Base-by-base conservation (phyloP, 2,888 invertebrate species). In the Anthophora plumipes region DNA sequence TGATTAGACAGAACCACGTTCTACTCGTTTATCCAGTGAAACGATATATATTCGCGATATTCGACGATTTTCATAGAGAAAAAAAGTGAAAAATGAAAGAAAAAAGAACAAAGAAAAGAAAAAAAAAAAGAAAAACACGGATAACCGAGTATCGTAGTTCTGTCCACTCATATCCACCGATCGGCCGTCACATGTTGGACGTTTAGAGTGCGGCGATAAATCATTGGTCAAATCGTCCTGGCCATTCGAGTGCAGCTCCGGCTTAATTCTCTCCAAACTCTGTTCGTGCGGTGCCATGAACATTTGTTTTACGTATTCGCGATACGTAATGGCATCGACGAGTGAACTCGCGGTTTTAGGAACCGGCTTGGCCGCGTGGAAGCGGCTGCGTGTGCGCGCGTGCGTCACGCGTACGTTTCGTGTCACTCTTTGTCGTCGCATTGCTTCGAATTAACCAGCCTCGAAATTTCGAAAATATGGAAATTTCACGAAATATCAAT, bases 211-310 rank as follows among this genome's bases (percentile, higher is more conserved):
- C 76, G 73, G 68, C 63, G 77, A 73, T 75, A 73, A 80, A 85
- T 73, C 82, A 72, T 81, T 79, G 77, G 78, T 83, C 69, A 80
- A 82, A 87, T 82, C 80, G 78, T 75, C 77, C 75, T 82, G 83
- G 77, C 80, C 75, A 60, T 86, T 77, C 67, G 77, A 82, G 80
- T 71, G 82, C 80, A 80, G 71, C 75, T 80, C 70, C 81, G 77
- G 81, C 54, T 85, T 81, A 84, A 85, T 84, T 86, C 80, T 73
- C 83, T 69, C 72, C 82, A 69, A n/a, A 57, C 37, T 57, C 74
- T 71, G 78, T 80, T 74, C 69, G 76, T 67, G 57, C 82, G 72
- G 73, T 71, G 74, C 77, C 74, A 80, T 78, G 77, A 85, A 83
- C 82, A 80, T 83, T 77, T 69, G 68, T 69, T 85, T 83, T 77